Evolutionary conservation across 2,797 vertebrate genomes (phyloP), one percentile per base, ranked within the genome.

Genomic region (Malacoraja senta): DNA sequence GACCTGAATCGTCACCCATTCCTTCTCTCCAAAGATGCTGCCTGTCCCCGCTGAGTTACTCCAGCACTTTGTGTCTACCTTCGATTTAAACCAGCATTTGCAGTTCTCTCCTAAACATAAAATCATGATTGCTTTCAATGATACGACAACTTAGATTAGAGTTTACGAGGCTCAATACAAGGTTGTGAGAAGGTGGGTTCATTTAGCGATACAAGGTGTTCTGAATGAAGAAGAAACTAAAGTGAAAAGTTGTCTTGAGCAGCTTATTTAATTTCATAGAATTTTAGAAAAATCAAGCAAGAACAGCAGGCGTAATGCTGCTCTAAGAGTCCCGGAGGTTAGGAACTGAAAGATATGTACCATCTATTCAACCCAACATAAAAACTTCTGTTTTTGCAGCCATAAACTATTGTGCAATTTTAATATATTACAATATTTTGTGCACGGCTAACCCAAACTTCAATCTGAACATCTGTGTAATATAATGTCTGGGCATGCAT

Each of bases 401-500:
- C 68, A 76, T 61, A 92, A 72, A 92, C 71, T 58, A 76, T 92
- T 72, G 90, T 53, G 35, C 71, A 92, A 92, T 92, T 92, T 53
- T 76, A 92, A 92, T 92, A 53, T 76, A 44, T 19, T 91, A 74
- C 68, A 74, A 74, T 91, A 92, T 92, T 92, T 58, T 74, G 90
- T 58, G 71, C 90, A 74, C 72, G 53, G 72, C 72, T 92, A 92
- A 92, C 90, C 72, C 29, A 44, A 80, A 92, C 68, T 38, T 53
- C 72, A 17, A 58, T 92, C 68, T 92, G 90, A 92, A 92, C 90
- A 92, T 92, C 90, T 92, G 90, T 76, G 71, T 92, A 92, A 76
- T 92, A 53, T 92, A 92, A 92, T 92, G 90, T 92, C 71, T 92
- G 90, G 90, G 90, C 90, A 76, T 92, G 71, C 17, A 26, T 92